These are phyloP conservation scores for Dallia pectoralis DNA, from an alignment of 2,797 vertebrate species.

Conservation along the genomic window DNA sequence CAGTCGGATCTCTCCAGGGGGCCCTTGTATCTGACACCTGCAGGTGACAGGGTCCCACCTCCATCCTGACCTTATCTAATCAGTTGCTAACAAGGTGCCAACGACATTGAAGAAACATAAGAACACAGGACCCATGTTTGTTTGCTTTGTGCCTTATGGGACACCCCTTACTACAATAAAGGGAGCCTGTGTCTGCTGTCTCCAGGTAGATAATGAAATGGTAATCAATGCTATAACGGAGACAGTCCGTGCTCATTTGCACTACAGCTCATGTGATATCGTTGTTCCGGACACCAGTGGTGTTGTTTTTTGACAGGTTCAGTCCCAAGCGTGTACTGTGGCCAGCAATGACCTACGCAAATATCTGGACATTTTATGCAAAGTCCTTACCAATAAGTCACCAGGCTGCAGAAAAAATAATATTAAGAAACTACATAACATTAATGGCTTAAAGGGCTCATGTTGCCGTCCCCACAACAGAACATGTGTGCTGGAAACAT, in stretches of 20 bases:
- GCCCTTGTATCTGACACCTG: conserved; percentile 57
- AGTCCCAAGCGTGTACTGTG: not conserved
- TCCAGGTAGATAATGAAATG: no score
- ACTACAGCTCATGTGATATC: not conserved
- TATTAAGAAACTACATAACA: no score
- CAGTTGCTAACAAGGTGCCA: conserved; percentile 31
- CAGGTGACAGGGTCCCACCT: conserved; percentile 54
- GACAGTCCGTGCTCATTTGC: no score
- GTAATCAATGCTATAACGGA: no score
- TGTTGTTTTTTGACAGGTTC: not conserved
- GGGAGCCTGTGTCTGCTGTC: not conserved
- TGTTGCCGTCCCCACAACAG: no score
- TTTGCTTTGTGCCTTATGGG: not conserved
- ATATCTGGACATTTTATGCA: no score
- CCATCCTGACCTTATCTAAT: conserved; percentile 38
- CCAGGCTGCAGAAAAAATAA: no score
- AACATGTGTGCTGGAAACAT: no score
- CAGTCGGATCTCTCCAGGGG: conserved; percentile 24
- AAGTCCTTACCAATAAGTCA: no score
- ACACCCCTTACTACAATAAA: not conserved
- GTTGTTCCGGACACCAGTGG: not conserved
- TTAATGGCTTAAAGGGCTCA: no score
- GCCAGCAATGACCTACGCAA: not conserved
- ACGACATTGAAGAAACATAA: conserved; percentile 15
- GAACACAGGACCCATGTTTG: not conserved